These are phyloP conservation scores for Drosophila affinis DNA, from an alignment of 2,888 invertebrate species.

Conservation along the genomic window DNA sequence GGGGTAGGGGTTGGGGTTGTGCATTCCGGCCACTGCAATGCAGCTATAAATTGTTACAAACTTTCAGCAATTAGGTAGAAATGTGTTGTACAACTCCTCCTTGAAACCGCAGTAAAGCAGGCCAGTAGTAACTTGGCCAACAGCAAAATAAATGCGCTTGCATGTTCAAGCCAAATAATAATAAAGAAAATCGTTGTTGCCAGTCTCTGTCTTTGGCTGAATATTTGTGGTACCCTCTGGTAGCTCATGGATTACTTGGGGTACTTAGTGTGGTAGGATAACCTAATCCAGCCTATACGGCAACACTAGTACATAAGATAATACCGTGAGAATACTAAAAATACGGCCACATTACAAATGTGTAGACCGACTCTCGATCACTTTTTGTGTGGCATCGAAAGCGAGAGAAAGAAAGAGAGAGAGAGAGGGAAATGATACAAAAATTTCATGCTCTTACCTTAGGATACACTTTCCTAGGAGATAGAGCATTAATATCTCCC, in stretches of 20 bases:
- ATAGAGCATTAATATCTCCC: background rate
- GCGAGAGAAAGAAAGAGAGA: too few species aligned
- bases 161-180: constrained; percentile 71
- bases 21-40: constrained; percentile 58
- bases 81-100: constrained; percentile 52
- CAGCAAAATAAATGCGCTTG: constrained; percentile 65
- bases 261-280: too few species aligned
- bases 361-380: too few species aligned
- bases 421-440: too few species aligned
- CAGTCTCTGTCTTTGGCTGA: background rate
- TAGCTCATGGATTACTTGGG: background rate
- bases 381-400: too few species aligned
- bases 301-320: too few species aligned
- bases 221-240: background rate
- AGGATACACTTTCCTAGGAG: background rate
- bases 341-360: too few species aligned
- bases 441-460: too few species aligned
- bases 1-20: background rate
- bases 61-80: constrained; percentile 68
- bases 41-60: constrained; percentile 71
- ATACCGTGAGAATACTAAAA: too few species aligned
- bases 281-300: too few species aligned
- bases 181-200: constrained; percentile 54
- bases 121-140: constrained; percentile 43
- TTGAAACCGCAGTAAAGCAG: constrained; percentile 22